Base-by-base conservation (phyloP, 2,797 vertebrate species). In the Orientallactaga sibirica region DNA sequence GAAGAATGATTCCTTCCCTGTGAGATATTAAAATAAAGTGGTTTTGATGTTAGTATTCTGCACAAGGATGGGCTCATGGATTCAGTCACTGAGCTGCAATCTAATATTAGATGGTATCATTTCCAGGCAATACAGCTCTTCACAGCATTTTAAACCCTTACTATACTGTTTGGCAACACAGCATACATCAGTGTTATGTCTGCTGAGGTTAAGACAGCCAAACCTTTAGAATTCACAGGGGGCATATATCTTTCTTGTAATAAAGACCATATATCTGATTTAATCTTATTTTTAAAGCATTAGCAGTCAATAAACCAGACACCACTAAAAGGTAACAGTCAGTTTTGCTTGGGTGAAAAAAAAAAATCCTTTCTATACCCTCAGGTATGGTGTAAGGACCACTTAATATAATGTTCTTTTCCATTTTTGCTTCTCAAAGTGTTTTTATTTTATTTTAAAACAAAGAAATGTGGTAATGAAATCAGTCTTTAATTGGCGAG, bases 91-190 rank as follows among this genome's bases (percentile, higher is more conserved):
- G 96, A 97, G 94, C 97, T 96, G 92, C 96, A 97, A 61, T 95
- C 92, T 97, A 92, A 97, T 96, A 96, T 97, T 92, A 95, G 97
- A 95, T 94, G 79, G 92, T 89, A 96, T 97, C 97, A 77, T 96
- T 97, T 97, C 37, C 71, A 96, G 96, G 94, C 96, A 96, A 67
- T 88, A 92, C 93, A 93, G 67, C 92, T 82, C 82, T 86, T 97
- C 93, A 37, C 70, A 84, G 92, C 88, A 55, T 97, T 98, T 98
- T 96, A 97, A 97, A 88, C 66, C 71, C 95, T 97, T 90, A 61
- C 67, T 27, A 25, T 67, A 84, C 93, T 96, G 83, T 97, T 97
- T 96, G 96, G 94, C 85, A 95, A 95, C 83, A 33, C 19, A 41
- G 86, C 86, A 96, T 96, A 82, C 86, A 96, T 97, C 97, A 97